Evolutionary conservation across 1,140 invertebrate genomes (phyloP).

Genomic region (Melitaea cinxia): DNA sequence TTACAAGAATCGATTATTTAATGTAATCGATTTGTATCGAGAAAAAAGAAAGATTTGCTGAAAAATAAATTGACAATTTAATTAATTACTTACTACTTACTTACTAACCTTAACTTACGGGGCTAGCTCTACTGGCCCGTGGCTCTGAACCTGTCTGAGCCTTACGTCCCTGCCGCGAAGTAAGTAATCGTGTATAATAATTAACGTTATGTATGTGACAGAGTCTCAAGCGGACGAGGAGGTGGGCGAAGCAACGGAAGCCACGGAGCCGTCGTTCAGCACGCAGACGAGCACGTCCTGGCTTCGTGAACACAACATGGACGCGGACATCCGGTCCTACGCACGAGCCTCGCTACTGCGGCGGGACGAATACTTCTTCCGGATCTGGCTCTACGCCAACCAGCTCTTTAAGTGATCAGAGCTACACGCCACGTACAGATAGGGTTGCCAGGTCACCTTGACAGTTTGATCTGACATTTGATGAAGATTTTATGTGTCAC

Average conservation of each 20-base stretch:
- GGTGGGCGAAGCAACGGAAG: slow-evolving; percentile 59
- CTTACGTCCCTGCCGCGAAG: too few species aligned
- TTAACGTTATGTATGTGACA: too few species aligned
- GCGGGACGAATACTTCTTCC: slow-evolving; percentile 96
- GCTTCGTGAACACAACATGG: slow-evolving; percentile 95
- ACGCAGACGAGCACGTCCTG: slow-evolving; percentile 96
- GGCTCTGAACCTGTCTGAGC: too few species aligned
- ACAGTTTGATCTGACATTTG: too few species aligned
- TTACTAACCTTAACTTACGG: too few species aligned
- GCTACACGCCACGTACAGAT: background rate
- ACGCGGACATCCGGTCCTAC: slow-evolving; percentile 95
- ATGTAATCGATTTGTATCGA: slow-evolving; percentile 10
- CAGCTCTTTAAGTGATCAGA: slow-evolving; percentile 85
- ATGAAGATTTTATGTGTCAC: too few species aligned
- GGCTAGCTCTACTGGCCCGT: too few species aligned
- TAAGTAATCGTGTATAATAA: too few species aligned
- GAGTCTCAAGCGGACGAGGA: slow-evolving; percentile 65
- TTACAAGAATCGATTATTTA: too few species aligned
- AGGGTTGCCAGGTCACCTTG: background rate
- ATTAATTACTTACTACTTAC: too few species aligned
- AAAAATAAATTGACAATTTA: too few species aligned
- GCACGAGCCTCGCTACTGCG: slow-evolving; percentile 90
- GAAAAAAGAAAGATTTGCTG: too few species aligned
- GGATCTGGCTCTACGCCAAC: slow-evolving; percentile 93
- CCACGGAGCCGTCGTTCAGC: slow-evolving; percentile 86